Conservation (phyloP, 2,113 vertebrate genomes). For the Myotis brandtii region DNA sequence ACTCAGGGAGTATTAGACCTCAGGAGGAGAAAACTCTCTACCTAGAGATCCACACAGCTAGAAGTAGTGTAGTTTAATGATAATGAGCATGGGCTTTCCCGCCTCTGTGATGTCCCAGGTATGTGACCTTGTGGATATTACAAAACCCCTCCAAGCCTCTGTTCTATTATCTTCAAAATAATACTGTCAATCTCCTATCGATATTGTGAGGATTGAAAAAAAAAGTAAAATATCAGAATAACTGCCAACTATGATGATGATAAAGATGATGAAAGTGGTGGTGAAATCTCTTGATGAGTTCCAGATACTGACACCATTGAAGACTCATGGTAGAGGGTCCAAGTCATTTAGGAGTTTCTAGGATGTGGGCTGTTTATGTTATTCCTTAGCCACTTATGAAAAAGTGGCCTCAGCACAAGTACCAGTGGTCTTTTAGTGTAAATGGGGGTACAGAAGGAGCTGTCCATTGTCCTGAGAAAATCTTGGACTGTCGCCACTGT, state of each 20-base stretch:
- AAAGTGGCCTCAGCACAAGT: not conserved
- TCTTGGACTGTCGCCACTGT: not conserved
- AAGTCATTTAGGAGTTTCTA: not conserved
- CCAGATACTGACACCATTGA: not conserved
- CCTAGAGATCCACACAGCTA: not conserved
- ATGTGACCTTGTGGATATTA: not conserved
- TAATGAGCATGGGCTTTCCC: not conserved
- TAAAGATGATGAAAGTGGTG: not conserved
- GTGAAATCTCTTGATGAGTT: not conserved
- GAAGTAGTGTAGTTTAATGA: not conserved
- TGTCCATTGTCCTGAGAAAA: constrained; percentile 11
- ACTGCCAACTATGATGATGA: not conserved
- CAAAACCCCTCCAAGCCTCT: not conserved
- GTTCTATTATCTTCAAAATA: not conserved
- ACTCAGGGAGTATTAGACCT: not conserved
- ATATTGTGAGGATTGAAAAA: not conserved
- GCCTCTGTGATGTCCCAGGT: not conserved
- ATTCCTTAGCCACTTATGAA: not conserved
- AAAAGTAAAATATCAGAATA: not conserved
- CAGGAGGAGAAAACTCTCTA: not conserved
- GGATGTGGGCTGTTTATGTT: not conserved
- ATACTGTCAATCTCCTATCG: not conserved
- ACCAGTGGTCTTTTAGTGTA: not conserved
- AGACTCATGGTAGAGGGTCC: not conserved
- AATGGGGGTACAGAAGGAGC: not conserved